A percentile compares a stretch with the other conserved stretches of the same genome.
Conservation (phyloP, 1,140 invertebrate genomes). For the Pseudomyrmex concolor region DNA sequence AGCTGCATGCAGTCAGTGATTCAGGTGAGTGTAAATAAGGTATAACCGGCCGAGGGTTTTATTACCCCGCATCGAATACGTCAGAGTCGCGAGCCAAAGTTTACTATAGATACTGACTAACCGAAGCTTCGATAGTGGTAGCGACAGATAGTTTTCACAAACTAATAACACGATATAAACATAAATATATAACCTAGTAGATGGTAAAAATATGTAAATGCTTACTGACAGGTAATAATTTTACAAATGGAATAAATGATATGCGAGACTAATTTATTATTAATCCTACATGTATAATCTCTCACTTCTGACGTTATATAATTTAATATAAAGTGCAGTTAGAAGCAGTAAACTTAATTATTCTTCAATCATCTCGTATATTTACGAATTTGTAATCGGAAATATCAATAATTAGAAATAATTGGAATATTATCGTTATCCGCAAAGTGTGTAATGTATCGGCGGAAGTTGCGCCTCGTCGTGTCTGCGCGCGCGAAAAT, state of each 20-base stretch:
- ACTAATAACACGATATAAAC: background rate
- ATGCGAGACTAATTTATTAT: no score
- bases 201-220: no score
- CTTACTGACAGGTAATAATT: background rate
- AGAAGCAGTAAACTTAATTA: background rate
- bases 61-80: slow-evolving; percentile 63
- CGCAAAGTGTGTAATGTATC: slow-evolving; percentile 15
- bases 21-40: slow-evolving; percentile 74
- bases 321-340: no score
- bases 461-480: slow-evolving; percentile 25
- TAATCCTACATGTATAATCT: no score
- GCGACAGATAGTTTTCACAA: slow-evolving; percentile 8
- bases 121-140: slow-evolving; percentile 2
- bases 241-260: background rate
- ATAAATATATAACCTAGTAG: no score
- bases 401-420: background rate
- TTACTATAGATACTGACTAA: slow-evolving; percentile 41
- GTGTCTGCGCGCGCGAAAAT: slow-evolving; percentile 58
- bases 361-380: background rate
- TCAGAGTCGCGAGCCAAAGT: slow-evolving; percentile 69
- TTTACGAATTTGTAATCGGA: background rate
- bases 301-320: no score
- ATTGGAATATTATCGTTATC: background rate
- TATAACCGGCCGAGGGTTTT: slow-evolving; percentile 64
- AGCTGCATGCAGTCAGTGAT: slow-evolving; percentile 59